Conservation (phyloP, 92 coral and sea anemone genomes). For the Pocillopora grandis region DNA sequence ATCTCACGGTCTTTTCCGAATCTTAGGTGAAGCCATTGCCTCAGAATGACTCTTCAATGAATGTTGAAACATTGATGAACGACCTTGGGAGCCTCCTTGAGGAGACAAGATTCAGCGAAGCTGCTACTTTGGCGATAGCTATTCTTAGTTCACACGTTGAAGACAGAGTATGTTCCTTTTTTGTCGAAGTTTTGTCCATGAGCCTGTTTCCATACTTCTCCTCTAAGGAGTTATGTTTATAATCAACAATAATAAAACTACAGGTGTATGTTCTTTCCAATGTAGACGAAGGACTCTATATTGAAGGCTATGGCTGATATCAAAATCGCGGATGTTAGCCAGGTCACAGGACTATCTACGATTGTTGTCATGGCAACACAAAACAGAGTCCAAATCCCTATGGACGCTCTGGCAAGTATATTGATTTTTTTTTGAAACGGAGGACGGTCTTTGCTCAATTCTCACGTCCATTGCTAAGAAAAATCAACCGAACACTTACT, state of each 20-base stretch:
- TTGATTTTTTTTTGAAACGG: too few relatives aligned
- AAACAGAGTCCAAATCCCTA: neutral
- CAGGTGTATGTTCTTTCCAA: neutral
- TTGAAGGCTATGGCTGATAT: neutral
- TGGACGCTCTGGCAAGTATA: constrained; percentile 16
- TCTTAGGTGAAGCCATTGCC: constrained; percentile 6
- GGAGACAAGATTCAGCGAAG: neutral
- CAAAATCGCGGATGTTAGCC: neutral
- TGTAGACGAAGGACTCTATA: constrained; percentile 15
- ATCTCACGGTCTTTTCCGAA: neutral
- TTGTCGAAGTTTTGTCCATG: too few relatives aligned
- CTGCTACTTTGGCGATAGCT: neutral
- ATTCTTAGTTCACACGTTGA: constrained; percentile 1
- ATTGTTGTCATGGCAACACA: constrained; percentile 22
- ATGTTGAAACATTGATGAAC: neutral
- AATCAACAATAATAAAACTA: too few relatives aligned
- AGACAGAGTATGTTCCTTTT: neutral
- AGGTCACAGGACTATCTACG: neutral
- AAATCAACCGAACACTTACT: too few relatives aligned
- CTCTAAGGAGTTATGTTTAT: too few relatives aligned
- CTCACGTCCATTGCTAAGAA: too few relatives aligned
- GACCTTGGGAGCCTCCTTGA: neutral
- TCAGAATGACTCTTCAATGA: neutral
- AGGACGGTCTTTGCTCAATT: too few relatives aligned
- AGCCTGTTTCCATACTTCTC: too few relatives aligned